Base-by-base conservation (phyloP, 2,888 invertebrate species). In the Volucella inanis region DNA sequence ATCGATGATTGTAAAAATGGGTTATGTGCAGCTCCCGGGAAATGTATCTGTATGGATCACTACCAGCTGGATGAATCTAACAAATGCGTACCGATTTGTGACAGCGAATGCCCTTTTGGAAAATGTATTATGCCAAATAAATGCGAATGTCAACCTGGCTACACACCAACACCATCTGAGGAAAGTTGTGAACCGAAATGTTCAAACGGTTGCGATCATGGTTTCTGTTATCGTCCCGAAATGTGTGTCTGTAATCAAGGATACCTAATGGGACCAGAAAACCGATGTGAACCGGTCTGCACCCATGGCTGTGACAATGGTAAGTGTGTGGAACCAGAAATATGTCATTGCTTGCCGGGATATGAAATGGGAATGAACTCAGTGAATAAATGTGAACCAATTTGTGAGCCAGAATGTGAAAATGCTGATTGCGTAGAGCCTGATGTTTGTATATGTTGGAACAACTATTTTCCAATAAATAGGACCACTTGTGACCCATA, bases 291-390 rank as follows among this genome's bases (percentile, higher is more conserved):
- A 8, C 90, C 92, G 0, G 87, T 87, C 6, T 92, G 92, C 84
- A 88, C 75, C 0, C 45, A 87, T 1, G 79, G 74, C 4, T 92
- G 92, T 65, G 22, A 87, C 2, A 87, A 91, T 55, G 91, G 90
- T n/a, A 57, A 91, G 8, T 95, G 95, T 89, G 92, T 93, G 1
- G 93, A 87, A 1, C 80, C 72, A 3, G 77, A 84, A 8, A 90
- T 92, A 0, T 95, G 95, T 89, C 91, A 90, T 45, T 95, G 95
- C 88, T 89, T 91, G n/a, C 87, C 90, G 0, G 94, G 94, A 11
- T 89, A 76, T 67, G 22, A 41, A 64, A 84, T 87, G 57, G 55
- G 55, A 41, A 38, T n/a, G 11, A 68, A 82, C 11, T 83, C 79
- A 8, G 52, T 79, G 6, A 87, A 89, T 10, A 38, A 87, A 4